Evolutionary conservation across 2,113 vertebrate genomes (phyloP).

Genomic region (Myotis davidii): DNA sequence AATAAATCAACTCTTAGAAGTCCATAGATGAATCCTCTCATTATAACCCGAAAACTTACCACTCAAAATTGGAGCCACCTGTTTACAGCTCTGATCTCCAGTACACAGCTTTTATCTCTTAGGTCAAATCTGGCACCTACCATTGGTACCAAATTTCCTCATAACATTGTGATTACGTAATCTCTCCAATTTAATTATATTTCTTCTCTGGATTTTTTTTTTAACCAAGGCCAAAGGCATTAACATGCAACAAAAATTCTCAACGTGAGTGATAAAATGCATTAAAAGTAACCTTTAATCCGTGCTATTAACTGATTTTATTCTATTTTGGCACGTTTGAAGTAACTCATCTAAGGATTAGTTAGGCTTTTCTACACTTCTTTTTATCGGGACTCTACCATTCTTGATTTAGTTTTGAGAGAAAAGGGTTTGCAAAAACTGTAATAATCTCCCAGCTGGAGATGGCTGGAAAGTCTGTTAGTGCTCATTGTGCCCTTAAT

Average conservation of each 20-base stretch:
- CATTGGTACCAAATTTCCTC: slow-evolving; percentile 64
- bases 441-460: slow-evolving; percentile 75
- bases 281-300: slow-evolving; percentile 73
- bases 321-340: slow-evolving; percentile 67
- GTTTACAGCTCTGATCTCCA: slow-evolving; percentile 20
- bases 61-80: slow-evolving; percentile 64
- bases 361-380: slow-evolving; percentile 67
- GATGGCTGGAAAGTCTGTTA: slow-evolving; percentile 62
- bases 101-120: slow-evolving; percentile 48
- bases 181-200: slow-evolving; percentile 67
- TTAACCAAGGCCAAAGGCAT: slow-evolving; percentile 72
- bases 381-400: slow-evolving; percentile 79
- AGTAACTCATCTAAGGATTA: slow-evolving; percentile 76
- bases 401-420: slow-evolving; percentile 77
- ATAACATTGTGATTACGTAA: slow-evolving; percentile 56
- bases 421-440: slow-evolving; percentile 75
- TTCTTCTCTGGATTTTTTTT: slow-evolving; percentile 39
- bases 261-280: slow-evolving; percentile 61
- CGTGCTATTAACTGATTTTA: slow-evolving; percentile 62
- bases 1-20: neutral
- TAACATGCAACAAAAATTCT: slow-evolving; percentile 73
- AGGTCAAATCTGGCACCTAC: slow-evolving; percentile 60
- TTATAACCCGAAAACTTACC: neutral
- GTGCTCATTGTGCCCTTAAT: slow-evolving; percentile 59
- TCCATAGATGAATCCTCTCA: neutral